phyloP scores from a whole-genome alignment of 2,888 invertebrate genomes.

The Drosophila koepferae region DNA sequence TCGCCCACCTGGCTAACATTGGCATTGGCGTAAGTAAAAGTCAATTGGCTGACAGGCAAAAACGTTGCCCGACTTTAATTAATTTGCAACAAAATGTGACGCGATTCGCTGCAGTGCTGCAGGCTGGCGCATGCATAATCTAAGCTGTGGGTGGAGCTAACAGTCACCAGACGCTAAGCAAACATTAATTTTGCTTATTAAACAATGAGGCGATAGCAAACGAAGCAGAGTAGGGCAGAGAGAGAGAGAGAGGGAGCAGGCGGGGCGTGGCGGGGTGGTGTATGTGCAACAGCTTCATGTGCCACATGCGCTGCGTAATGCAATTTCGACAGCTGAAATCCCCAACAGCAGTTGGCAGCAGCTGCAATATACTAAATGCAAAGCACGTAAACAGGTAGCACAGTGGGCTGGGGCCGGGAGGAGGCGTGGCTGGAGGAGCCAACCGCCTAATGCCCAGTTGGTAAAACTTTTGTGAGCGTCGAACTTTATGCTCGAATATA shows the following conservation, averaged over 20 bases:
- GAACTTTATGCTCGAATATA: conserved; percentile 29
- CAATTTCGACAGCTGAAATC: conserved; percentile 48
- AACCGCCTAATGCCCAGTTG: conserved; percentile 23
- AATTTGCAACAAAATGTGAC: conserved; percentile 77
- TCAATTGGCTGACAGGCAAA: conserved; percentile 76
- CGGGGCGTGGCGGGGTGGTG: background rate
- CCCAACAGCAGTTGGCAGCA: conserved; percentile 30
- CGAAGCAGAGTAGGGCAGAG: too few species aligned
- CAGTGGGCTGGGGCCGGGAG: too few species aligned
- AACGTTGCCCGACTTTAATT: conserved; percentile 67
- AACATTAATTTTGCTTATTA: conserved; percentile 59
- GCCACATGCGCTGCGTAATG: conserved; percentile 54
- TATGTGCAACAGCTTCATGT: conserved; percentile 24
- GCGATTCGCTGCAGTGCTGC: conserved; percentile 40
- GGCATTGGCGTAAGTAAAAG: conserved; percentile 65
- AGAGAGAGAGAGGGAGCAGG: background rate
- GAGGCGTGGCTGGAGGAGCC: background rate
- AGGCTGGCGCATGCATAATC: conserved; percentile 63
- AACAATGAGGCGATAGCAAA: conserved; percentile 28
- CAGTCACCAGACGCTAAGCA: conserved; percentile 25
- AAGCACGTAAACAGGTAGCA: conserved; percentile 68
- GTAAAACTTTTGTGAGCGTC: conserved; percentile 27
- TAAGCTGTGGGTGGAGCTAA: conserved; percentile 35
- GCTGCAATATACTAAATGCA: conserved; percentile 38
- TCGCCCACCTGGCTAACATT: conserved; percentile 42